These are phyloP conservation scores for Meiosimyza platycephala DNA, from an alignment of 2,888 invertebrate genomes.

Conservation along the genomic window DNA sequence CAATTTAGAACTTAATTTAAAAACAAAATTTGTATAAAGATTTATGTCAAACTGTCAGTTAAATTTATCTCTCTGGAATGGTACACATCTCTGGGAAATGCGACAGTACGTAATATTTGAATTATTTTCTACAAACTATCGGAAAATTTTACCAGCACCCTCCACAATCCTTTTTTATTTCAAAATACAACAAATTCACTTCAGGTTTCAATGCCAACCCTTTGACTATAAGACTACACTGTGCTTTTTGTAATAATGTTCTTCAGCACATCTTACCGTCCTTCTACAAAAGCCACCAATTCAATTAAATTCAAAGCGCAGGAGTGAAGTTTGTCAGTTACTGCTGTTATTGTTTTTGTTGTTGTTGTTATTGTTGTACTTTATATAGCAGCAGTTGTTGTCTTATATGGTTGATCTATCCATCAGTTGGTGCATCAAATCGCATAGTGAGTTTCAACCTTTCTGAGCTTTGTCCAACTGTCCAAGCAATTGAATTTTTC, in stretches of 20 bases:
- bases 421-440: neutral
- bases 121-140: no score
- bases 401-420: slow-evolving; percentile 15
- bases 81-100: no score
- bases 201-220: neutral
- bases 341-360: slow-evolving; percentile 36
- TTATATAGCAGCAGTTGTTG: slow-evolving; percentile 49
- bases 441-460: slow-evolving; percentile 39
- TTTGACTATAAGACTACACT: neutral
- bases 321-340: slow-evolving; percentile 20
- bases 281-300: neutral
- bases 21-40: no score
- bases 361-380: slow-evolving; percentile 39
- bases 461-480: slow-evolving; percentile 55
- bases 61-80: no score
- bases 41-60: no score
- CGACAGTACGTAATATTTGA: no score
- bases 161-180: no score
- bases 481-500: neutral
- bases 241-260: neutral
- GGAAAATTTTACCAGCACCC: no score
- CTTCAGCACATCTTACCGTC: neutral
- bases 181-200: no score
- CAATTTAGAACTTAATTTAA: no score
- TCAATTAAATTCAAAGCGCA: slow-evolving; percentile 12